These are phyloP conservation scores for Camponotus pennsylvanicus DNA, from an alignment of 1,140 invertebrate genomes.

Conservation along the genomic window DNA sequence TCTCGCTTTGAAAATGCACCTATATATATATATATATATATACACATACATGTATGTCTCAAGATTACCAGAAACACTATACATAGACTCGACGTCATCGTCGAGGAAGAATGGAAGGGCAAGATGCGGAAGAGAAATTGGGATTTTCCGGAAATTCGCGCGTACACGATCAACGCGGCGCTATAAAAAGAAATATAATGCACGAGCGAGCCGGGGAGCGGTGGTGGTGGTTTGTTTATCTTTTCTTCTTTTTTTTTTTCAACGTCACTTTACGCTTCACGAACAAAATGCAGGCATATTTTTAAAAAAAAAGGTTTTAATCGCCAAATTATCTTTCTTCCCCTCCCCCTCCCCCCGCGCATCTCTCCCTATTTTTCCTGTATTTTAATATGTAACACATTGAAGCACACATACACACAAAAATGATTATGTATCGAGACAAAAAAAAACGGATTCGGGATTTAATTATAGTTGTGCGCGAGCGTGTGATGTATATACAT, in stretches of 20 bases:
- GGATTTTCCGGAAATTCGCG: slow-evolving; percentile 40
- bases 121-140: slow-evolving; percentile 60
- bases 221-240: slow-evolving; percentile 66
- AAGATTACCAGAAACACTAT: slow-evolving; percentile 6
- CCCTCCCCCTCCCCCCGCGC: background rate
- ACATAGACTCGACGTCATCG: slow-evolving; percentile 31
- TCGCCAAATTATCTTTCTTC: slow-evolving; percentile 56
- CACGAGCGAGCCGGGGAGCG: slow-evolving; percentile 73
- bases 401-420: slow-evolving; percentile 33
- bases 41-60: slow-evolving; percentile 10
- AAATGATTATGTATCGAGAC: slow-evolving; percentile 46
- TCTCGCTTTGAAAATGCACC: slow-evolving; percentile 62
- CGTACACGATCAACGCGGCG: background rate
- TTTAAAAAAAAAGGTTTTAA: slow-evolving; percentile 25
- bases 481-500: slow-evolving; percentile 80
- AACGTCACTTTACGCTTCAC: slow-evolving; percentile 28
- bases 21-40: background rate
- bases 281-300: slow-evolving; percentile 51
- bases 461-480: slow-evolving; percentile 64
- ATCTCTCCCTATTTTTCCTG: slow-evolving; percentile 33
- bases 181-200: background rate
- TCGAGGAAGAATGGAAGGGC: background rate
- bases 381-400: slow-evolving; percentile 34
- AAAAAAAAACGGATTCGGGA: slow-evolving; percentile 59
- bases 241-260: slow-evolving; percentile 7